Base-by-base conservation (phyloP, 2,113 vertebrate species). In the Aegithalos caudatus region DNA sequence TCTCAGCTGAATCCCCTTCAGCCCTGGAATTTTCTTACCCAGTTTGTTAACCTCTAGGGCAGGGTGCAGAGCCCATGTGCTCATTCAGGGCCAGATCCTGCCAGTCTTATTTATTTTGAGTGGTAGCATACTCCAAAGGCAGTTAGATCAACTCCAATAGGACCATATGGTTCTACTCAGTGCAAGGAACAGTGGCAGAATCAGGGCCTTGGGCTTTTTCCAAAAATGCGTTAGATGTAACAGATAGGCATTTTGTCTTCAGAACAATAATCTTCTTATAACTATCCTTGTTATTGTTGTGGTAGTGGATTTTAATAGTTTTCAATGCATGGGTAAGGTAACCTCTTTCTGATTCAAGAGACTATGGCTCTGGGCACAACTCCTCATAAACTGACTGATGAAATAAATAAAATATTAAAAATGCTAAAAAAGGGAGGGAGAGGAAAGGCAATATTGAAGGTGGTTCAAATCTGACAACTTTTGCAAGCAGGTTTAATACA, bases 31-130 rank as follows among this genome's bases (percentile, higher is more conserved):
- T 96, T 90, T 93, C 94, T 96, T 95, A 62, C 83, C 40, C 81
- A 61, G 81, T 95, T 90, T 89, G 78, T 95, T 97, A 97, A 96
- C 94, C 90, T 95, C 77, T 84, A 88, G 95, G 96, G 92, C 92
- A 94, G 88, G 93, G 88, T 97, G 92, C 95, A 96, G 82, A 96
- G 76, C 64, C 64, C 90, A 78, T 81, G 93, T 95, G 90, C 72
- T 96, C 80, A 67, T 90, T 97, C 72, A 67, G 94, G 94, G 90
- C 95, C 95, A 92, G 92, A 96, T 94, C 66, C 92, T 97, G 94
- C 95, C 96, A 95, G 72, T 94, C 87, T 87, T 96, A 94, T 72
- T 97, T 97, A 97, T 81, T 85, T 92, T 96, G 94, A 96, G 92
- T 94, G 72, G 90, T 94, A 94, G 92, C 94, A 95, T 76, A 74